phyloP scores from a whole-genome alignment of 2,888 invertebrate species.

The Holacanthella duospinosa region DNA sequence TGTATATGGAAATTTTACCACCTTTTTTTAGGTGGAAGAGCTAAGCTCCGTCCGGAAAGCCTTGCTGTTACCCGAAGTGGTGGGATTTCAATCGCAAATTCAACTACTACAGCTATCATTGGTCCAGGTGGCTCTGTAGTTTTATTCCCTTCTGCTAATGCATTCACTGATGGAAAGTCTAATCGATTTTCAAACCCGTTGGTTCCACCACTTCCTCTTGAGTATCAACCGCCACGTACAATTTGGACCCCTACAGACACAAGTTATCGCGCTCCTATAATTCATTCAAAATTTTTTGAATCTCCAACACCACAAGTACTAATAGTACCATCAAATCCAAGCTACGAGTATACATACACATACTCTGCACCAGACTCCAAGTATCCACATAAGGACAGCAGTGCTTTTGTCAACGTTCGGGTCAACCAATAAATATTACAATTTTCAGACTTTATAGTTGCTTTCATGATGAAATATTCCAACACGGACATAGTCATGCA shows the following conservation, averaged over 20 bases:
- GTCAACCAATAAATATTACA: conserved; percentile 24
- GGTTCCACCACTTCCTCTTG: not conserved
- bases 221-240: conserved; percentile 11
- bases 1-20: not conserved
- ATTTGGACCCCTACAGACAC: conserved; percentile 15
- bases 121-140: conserved; percentile 28
- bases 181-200: not conserved
- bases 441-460: not conserved
- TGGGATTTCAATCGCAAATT: conserved; percentile 23
- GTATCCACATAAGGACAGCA: conserved; percentile 29
- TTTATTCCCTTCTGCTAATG: conserved; percentile 25
- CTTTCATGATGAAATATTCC: not conserved
- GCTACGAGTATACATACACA: conserved; percentile 23
- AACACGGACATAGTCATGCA: no score
- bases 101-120: conserved; percentile 21
- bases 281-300: not conserved
- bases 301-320: conserved; percentile 7
- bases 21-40: not conserved
- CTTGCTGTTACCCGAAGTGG: conserved; percentile 8
- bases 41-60: conserved; percentile 6
- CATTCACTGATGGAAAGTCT: conserved; percentile 17
- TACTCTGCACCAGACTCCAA: conserved; percentile 33
- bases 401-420: conserved; percentile 29
- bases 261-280: not conserved
- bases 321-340: conserved; percentile 27